Base-by-base conservation (phyloP, 2,113 vertebrate species). In the Myiozetetes cayanensis region DNA sequence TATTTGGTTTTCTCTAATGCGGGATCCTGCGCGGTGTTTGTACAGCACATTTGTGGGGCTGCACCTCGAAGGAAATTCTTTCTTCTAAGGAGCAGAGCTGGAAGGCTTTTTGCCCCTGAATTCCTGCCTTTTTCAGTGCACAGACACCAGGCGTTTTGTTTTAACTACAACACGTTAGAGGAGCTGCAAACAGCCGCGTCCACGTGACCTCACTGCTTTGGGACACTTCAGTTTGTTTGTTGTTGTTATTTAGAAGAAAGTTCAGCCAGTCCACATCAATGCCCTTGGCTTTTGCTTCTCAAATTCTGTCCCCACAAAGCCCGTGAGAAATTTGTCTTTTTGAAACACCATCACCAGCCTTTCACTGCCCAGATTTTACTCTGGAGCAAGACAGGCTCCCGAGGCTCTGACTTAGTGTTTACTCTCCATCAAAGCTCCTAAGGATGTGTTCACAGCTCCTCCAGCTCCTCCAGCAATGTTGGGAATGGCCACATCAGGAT, bases 1-100 rank as follows among this genome's bases (percentile, higher is more conserved):
- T 80, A 79, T 85, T 80, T 92, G 76, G 85, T 81, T 88, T 73
- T 27, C 70, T 89, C 77, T 94, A 94, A 96, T 39, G 70, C 67
- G 0, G 94, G 84, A 47, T 87, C 78, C 79, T 89, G 65, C 20
- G 17, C 5, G 11, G 27, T 86, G 83, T 95, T 96, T 94, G 85
- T n/a, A 49, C 85, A 95, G 92, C 59, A 30, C 76, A 2, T 74
- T 85, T 76, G 53, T 81, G 67, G 80, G 31, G 61, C 83, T 89
- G 55, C 24, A 23, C 74, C 74, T 92, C 92, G 6, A 13, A 92
- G 68, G 19, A 89, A 76, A 43, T 37, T 66, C 93, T 58, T 92
- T 90, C 85, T 93, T 82, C 37, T 73, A 33, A 62, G 50, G 39
- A 68, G 24, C 6, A 7, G 59, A 66, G 67, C n/a, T 83, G 75